Evolutionary conservation across 2,888 invertebrate species (phyloP).

Genomic region (Eremobia ochroleuca): DNA sequence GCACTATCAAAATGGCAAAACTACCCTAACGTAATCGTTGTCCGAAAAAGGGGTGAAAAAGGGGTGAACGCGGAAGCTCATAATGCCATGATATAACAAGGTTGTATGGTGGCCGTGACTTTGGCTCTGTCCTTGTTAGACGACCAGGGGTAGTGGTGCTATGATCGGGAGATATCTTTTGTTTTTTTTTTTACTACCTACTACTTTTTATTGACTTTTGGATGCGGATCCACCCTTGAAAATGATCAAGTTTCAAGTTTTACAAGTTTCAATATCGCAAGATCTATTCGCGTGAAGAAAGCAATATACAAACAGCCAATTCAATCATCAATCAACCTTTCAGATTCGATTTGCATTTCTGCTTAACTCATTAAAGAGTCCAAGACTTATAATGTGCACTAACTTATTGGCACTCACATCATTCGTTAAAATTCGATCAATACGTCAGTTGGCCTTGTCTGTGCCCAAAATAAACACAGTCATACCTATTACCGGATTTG

Average conservation of each 20-base stretch:
- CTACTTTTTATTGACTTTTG: constrained; percentile 16
- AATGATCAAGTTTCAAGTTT: background rate
- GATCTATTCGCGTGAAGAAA: background rate
- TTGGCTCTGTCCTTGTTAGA: constrained; percentile 43
- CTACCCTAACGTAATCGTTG: background rate
- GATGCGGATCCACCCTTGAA: background rate
- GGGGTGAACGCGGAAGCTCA: constrained; percentile 35
- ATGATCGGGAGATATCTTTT: constrained; percentile 14
- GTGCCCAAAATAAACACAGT: background rate
- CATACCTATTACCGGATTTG: too few relatives aligned
- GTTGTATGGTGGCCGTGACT: constrained; percentile 58
- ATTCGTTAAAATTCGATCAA: background rate
- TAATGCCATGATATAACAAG: constrained; percentile 53
- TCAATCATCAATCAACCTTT: background rate
- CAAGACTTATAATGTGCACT: background rate
- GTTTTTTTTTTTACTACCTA: too few relatives aligned
- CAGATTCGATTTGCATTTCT: background rate
- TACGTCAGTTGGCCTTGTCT: too few relatives aligned
- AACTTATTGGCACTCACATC: background rate
- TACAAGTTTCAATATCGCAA: background rate
- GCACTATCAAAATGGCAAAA: background rate
- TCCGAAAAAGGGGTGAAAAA: constrained; percentile 1
- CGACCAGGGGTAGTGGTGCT: constrained; percentile 26
- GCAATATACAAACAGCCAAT: background rate
- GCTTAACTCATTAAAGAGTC: background rate